These are phyloP conservation scores for Sinosuthora webbiana DNA, from an alignment of 2,113 vertebrate genomes.

Conservation along the genomic window DNA sequence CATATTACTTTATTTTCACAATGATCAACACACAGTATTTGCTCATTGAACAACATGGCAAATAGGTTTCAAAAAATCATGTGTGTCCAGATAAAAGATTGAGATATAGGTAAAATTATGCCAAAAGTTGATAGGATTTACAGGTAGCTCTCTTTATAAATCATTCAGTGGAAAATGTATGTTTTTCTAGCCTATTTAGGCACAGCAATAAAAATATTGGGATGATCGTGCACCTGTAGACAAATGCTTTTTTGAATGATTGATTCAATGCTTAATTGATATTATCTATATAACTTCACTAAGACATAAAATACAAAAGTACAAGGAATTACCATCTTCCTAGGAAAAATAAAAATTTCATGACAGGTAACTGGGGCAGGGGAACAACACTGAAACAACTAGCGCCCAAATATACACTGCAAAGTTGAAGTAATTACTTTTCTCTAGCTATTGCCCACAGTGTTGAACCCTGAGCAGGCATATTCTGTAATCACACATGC, in stretches of 20 bases:
- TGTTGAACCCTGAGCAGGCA: background rate
- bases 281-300: rapidly evolving
- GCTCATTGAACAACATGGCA: background rate
- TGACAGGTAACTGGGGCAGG: background rate
- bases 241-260: rapidly evolving
- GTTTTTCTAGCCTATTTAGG: background rate
- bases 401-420: background rate
- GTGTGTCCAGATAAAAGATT: background rate
- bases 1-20: background rate
- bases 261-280: no score
- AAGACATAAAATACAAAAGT: background rate
- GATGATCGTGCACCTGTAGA: background rate
- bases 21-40: background rate
- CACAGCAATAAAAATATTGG: background rate
- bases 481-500: background rate
- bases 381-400: background rate
- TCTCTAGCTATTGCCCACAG: background rate
- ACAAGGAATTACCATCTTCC: background rate
- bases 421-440: background rate
- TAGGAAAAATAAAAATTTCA: background rate
- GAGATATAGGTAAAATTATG: background rate
- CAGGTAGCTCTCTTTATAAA: background rate
- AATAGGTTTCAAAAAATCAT: background rate
- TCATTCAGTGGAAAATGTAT: background rate
- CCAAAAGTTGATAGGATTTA: background rate